Evolutionary conservation across 2,888 invertebrate genomes (phyloP), one percentile per base, ranked within the genome.

Genomic region (Drosophila infuscata): DNA sequence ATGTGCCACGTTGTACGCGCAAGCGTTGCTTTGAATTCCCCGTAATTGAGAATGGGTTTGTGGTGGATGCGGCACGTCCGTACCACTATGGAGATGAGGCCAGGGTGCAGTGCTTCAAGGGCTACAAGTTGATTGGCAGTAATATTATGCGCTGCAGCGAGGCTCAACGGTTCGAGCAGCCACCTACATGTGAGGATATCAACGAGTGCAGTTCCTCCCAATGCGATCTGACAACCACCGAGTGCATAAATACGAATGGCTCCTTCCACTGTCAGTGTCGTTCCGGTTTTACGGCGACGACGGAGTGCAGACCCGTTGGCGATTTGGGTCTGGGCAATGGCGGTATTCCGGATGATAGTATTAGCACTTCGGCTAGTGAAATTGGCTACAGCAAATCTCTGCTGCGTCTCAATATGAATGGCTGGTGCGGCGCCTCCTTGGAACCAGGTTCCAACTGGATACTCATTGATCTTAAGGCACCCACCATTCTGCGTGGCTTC

Each of bases 361-460:
- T 98, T 41, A 96, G 95, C 48, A 97, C 97, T 48, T 98, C 98
- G 3, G 94, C 96, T 61, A 96, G 96, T 61, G 98, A 98, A 94
- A 94, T 95, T 68, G 97, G 97, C 85, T 98, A 97, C 93, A 94
- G 95, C 48, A 97, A 97, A 94, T 95, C 96, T 84, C 96, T 97
- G 94, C 95, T 98, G 53, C 96, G 98, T 30, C 93, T 98, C 20
- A 98, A 97, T 91, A 96, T 96, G 43, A 95, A 95, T 61, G 98
- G 98, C 53, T 98, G 98, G 98, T 98, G 98, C 92, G 98, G 98
- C 12, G 96, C 96, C 87, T 96, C 96, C 57, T 94, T 96, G 59
- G 97, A 98, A 91, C 96, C 97, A 8, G 98, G 98, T 56, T 95
- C 96, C 25, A 98, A 98, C 91, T 98, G 98, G 98, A 95, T 97